Evolutionary conservation across 2,888 invertebrate species (phyloP), one percentile per base, ranked within the genome.

Genomic region (Clostera curtula): DNA sequence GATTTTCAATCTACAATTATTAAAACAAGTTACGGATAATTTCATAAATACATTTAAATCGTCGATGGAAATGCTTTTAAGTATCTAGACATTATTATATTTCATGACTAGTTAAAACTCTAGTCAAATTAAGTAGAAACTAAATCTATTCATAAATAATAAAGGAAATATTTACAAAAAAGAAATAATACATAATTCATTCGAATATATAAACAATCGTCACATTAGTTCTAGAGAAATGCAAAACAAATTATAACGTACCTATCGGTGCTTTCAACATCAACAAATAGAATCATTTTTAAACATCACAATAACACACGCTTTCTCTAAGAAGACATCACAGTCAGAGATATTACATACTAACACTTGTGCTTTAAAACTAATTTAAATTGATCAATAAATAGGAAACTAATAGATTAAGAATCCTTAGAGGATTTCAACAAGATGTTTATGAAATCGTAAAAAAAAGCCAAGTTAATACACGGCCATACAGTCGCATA

Each of bases 321-420:
- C 61, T 71, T 80, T 70, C 71, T 80, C 75, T 80, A 77, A 66
- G 76, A 82, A 82, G 76, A 80, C 79, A 83, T 83, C 82, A 83
- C 82, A 83, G 82, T 71, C 77, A 69, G 70, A 75, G 71, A 68
- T 56, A 59, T 62, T 59, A 65, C 49, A 49, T 52, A 50, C 56
- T 59, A 59, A 53, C 49, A 36, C 40, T 45, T 47, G 44, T 42
- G 49, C 41, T 40, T 40, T 22, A n/a, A n/a, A n/a, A n/a, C n/a
- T n/a, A n/a, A n/a, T n/a, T n/a, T n/a, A n/a, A n/a, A n/a, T n/a
- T n/a, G n/a, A n/a, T n/a, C n/a, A n/a, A n/a, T n/a, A n/a, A n/a
- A n/a, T n/a, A n/a, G n/a, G n/a, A n/a, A n/a, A n/a, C n/a, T n/a
- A n/a, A n/a, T n/a, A n/a, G n/a, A n/a, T n/a, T n/a, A 15, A 6